Percentiles rank a stretch among this genome's conserved stretches.
phyloP scores from a whole-genome alignment of 2,113 vertebrate species.

The Salvelinus namaycush region DNA sequence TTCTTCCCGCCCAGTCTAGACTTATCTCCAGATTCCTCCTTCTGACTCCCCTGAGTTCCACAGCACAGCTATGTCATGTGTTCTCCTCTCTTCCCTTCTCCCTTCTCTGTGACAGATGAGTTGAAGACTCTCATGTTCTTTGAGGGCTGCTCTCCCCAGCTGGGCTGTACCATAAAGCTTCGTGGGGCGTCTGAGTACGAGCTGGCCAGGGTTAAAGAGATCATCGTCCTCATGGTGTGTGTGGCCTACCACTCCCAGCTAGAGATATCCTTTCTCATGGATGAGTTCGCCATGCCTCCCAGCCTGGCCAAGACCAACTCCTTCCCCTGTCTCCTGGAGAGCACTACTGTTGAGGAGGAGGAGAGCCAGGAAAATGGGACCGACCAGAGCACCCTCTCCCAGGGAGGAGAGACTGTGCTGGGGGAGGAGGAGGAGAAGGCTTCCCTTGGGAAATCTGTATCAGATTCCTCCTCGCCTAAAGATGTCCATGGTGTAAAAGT shows the following conservation, averaged over 20 bases:
- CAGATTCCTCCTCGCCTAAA: conserved; percentile 52
- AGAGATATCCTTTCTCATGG: conserved; percentile 99
- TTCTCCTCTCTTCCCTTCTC: not conserved
- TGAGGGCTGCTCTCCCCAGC: conserved; percentile 89
- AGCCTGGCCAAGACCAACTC: conserved; percentile 76
- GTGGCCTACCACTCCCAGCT: conserved; percentile 98
- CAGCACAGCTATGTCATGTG: not conserved
- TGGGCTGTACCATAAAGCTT: conserved; percentile 95
- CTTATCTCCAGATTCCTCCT: no score
- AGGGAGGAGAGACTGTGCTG: conserved; percentile 57
- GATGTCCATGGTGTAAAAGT: conserved; percentile 73
- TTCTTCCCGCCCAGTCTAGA: no score
- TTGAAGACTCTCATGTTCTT: conserved; percentile 96
- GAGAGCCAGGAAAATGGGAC: conserved; percentile 50
- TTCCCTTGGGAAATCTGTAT: conserved; percentile 54
- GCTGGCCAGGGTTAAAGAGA: conserved; percentile 93
- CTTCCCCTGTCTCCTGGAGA: conserved; percentile 86
- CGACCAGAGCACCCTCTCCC: conserved; percentile 50
- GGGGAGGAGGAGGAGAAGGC: conserved; percentile 67
- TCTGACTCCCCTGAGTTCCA: no score
- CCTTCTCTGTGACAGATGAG: conserved; percentile 75
- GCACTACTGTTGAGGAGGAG: conserved; percentile 44
- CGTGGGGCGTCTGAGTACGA: conserved; percentile 92
- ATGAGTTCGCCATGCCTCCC: conserved; percentile 98
- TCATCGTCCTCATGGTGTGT: conserved; percentile 93